Evolutionary conservation across 2,888 invertebrate species (phyloP), one percentile per base, ranked within the genome.

Genomic region (Leucoma salicis): DNA sequence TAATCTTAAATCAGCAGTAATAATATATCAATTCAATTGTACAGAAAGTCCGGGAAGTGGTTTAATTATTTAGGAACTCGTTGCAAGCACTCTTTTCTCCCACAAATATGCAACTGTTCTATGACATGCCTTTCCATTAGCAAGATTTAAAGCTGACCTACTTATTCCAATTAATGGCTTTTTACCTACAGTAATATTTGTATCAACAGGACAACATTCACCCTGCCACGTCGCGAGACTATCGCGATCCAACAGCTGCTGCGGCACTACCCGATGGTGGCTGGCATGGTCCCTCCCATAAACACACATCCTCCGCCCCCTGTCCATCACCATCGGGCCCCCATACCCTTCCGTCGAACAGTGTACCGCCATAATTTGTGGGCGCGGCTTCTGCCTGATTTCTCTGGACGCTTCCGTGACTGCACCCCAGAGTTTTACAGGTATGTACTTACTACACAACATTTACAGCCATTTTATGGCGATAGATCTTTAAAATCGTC

Each of bases 361-460:
- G 91, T 97, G 33, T 97, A 97, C 79, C 90, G 92, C 3, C 92
- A 93, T 55, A 93, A 94, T 71, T 81, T 95, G 59, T 95, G 95
- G 93, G 95, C 95, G 3, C 82, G 91, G 37, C 92, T 94, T 10
- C 88, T 94, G 48, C 92, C 93, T 3, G 94, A 94, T 80, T 84
- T 93, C 57, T 93, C 93, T 14, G 94, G 94, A 14, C 89, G 94
- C 15, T 93, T 91, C 66, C 90, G 96, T 10, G 94, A 95, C 63
- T 93, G 94, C 66, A 92, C 93, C 15, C 95, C 96, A 0, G 91
- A 92, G 28, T 95, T 93, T 78, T 96, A 93, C 73, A 92, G 95
- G 95, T 95, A 34, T 1, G 13, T 5, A 21, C 16, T 16, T 3
- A 6, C 21, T 1, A 21, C n/a, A n/a, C n/a, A n/a, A n/a, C n/a